Evolutionary conservation across 2,888 invertebrate genomes (phyloP), one percentile per base, ranked within the genome.

Genomic region (Allygus modestus): DNA sequence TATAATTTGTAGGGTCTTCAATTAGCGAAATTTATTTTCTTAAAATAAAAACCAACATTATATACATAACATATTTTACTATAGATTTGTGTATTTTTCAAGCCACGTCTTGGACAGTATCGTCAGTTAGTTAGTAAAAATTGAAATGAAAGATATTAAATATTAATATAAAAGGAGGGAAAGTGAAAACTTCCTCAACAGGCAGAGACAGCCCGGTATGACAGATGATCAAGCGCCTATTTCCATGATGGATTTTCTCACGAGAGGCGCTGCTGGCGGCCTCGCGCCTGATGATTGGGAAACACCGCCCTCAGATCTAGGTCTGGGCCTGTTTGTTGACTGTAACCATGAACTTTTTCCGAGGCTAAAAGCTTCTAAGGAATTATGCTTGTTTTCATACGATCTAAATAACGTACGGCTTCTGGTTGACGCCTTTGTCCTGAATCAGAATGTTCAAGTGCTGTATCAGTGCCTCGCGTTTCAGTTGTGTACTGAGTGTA

Each of bases 251-350:
- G 54, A 54, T 23, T 46, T 37, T 46, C 46, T 46, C 46, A 46
- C 46, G 58, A 26, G 23, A 23, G 23, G 23, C n/a, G 51, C n/a
- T 51, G 51, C 26, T 23, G 58, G n/a, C 15, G 31, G 17, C 65
- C 65, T 65, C 31, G n/a, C 65, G 12, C 58, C 9, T 58, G 58
- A 58, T 9, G 1, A 12, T 54, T 65, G 65, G 23, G 23, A 0
- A 65, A 65, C 5, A 28, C 65, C 31, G 65, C 31, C 65, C 65
- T 28, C 65, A 65, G 26, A 65, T 65, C 65, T 65, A 31, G 65
- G 65, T 65, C 65, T 65, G 65, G 65, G 65, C 28, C 65, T 65
- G 65, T 15, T n/a, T 5, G 23, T 23, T 9, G 54, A 7, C 54
- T 54, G 20, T 20, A 23, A 15, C 65, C 65, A 12, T 65, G 31